Conservation (phyloP, 2,113 vertebrate species). For the Pachyramphus minor region DNA sequence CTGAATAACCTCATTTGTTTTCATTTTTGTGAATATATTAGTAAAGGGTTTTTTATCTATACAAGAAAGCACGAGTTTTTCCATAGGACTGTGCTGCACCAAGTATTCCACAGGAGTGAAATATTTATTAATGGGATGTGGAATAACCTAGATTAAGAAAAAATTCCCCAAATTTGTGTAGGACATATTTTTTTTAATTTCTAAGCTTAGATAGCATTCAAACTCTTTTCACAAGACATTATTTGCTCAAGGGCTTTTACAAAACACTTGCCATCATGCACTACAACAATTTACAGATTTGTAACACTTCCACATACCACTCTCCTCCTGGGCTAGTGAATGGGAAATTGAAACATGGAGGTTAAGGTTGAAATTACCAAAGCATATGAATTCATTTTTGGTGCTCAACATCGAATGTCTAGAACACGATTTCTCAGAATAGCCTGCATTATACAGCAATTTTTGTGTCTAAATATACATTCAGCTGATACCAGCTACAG, state of each 20-base stretch:
- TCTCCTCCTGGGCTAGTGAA: background rate
- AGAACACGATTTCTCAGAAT: conserved; percentile 9
- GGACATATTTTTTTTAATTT: background rate
- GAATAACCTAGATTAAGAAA: background rate
- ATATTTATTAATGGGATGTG: background rate
- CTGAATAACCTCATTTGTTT: background rate
- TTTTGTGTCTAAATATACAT: conserved; percentile 21
- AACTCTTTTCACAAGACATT: background rate
- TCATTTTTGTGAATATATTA: background rate
- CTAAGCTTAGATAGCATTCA: background rate
- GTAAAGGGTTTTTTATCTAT: background rate
- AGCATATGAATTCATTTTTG: background rate
- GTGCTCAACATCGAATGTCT: background rate
- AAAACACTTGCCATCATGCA: background rate
- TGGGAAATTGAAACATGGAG: background rate
- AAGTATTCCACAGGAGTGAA: background rate
- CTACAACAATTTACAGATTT: background rate
- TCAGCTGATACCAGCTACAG: conserved; percentile 21
- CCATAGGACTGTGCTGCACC: background rate
- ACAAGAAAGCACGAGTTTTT: background rate
- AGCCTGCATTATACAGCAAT: conserved; percentile 5
- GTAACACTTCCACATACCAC: background rate
- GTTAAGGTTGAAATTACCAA: background rate
- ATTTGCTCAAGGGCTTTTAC: background rate
- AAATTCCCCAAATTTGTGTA: background rate